Percentiles rank a stretch among this genome's conserved stretches.
These are phyloP conservation scores for Dione juno DNA, from an alignment of 2,888 invertebrate genomes.

Conservation along the genomic window DNA sequence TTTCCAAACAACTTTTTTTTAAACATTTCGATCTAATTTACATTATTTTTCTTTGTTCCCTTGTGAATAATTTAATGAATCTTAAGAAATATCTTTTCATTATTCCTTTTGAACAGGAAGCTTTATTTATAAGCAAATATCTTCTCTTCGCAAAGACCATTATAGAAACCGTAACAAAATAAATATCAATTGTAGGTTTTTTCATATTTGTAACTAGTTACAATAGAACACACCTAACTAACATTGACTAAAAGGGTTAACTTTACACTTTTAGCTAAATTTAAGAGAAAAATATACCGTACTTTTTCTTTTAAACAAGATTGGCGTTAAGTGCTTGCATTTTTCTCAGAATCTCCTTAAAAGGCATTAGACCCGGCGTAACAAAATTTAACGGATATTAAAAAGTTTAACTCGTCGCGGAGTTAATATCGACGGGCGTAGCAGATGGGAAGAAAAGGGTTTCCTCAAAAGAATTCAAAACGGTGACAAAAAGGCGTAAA, in stretches of 20 bases:
- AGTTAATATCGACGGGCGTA: constrained; percentile 85
- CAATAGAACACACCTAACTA: not conserved
- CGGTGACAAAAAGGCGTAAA: constrained; percentile 84
- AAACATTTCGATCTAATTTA: constrained; percentile 76
- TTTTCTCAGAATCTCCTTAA: constrained; percentile 59
- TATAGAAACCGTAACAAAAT: not conserved
- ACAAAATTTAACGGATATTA: constrained; percentile 84
- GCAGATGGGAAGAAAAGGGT: constrained; percentile 81
- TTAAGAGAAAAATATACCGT: constrained; percentile 12
- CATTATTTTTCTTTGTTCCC: constrained; percentile 77
- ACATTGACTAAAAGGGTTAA: constrained; percentile 2
- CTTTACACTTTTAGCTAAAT: not conserved
- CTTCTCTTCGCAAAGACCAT: constrained; percentile 8
- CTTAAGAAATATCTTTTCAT: constrained; percentile 71
- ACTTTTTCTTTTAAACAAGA: constrained; percentile 44
- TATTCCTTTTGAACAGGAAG: constrained; percentile 47
- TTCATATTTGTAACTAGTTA: not conserved
- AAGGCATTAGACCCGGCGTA: constrained; percentile 74
- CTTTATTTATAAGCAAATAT: constrained; percentile 35
- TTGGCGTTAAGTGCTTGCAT: constrained; percentile 51
- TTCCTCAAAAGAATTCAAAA: constrained; percentile 81
- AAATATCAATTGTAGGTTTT: not conserved
- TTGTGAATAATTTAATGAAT: constrained; percentile 82
- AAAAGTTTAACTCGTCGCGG: constrained; percentile 80
- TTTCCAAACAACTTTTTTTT: constrained; percentile 80